phyloP scores from a whole-genome alignment of 2,888 invertebrate genomes.

The Piscicola geometra region DNA sequence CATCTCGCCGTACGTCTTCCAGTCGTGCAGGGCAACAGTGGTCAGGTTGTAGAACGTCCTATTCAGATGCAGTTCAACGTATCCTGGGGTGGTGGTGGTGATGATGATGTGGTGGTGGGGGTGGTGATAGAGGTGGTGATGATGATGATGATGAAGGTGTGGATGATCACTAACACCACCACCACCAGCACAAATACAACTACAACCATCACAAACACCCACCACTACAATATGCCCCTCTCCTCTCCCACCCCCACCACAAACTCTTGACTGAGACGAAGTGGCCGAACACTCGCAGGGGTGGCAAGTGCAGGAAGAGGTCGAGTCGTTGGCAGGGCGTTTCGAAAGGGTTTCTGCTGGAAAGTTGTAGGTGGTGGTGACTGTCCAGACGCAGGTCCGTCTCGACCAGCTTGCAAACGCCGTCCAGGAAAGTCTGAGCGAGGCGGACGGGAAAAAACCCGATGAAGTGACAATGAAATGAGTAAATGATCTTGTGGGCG shows the following conservation, averaged over 20 bases:
- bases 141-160: no score
- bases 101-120: no score
- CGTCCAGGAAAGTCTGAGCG: slow-evolving; percentile 57
- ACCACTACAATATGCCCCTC: no score
- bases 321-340: slow-evolving; percentile 61
- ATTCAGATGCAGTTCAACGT: slow-evolving; percentile 83
- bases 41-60: slow-evolving; percentile 94
- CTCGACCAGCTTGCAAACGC: slow-evolving; percentile 80
- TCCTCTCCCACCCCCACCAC: no score
- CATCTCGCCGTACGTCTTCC: slow-evolving; percentile 97
- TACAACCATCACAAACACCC: no score
- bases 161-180: slow-evolving; percentile 12
- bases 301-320: slow-evolving; percentile 62
- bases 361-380: slow-evolving; percentile 77
- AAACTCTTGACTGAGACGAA: slow-evolving; percentile 64
- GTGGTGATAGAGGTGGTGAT: no score
- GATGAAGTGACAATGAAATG: no score
- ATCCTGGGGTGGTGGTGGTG: no score
- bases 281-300: slow-evolving; percentile 59
- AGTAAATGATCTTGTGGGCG: no score
- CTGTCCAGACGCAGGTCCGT: slow-evolving; percentile 85
- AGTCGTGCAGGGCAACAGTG: slow-evolving; percentile 91
- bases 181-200: no score
- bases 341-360: slow-evolving; percentile 67
- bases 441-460: no score